phyloP scores from a whole-genome alignment of 2,888 invertebrate genomes.

The Microdon myrmicae region DNA sequence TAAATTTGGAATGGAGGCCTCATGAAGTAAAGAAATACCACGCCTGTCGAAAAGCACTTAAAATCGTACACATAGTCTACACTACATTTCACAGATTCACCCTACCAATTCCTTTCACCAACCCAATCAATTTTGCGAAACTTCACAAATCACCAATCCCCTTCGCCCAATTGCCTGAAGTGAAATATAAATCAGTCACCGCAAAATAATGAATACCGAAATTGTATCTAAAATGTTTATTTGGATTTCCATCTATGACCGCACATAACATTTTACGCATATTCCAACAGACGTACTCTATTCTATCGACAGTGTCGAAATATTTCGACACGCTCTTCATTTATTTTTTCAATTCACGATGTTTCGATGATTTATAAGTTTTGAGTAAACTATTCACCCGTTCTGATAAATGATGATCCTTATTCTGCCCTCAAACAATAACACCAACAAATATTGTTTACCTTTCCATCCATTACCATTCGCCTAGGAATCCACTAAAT shows the following conservation, averaged over 20 bases:
- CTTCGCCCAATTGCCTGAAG: too few species aligned
- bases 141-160: too few species aligned
- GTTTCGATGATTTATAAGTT: slow-evolving; percentile 4
- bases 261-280: slow-evolving; percentile 32
- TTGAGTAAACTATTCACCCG: slow-evolving; percentile 22
- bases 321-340: slow-evolving; percentile 42
- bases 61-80: too few species aligned
- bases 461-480: slow-evolving; percentile 4
- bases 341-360: slow-evolving; percentile 11
- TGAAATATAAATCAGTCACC: too few species aligned
- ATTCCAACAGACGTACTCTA: slow-evolving; percentile 14
- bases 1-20: too few species aligned
- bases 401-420: slow-evolving; percentile 7
- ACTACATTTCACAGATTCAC: too few species aligned
- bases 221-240: slow-evolving; percentile 35
- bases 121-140: too few species aligned
- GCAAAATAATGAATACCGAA: slow-evolving; percentile 34
- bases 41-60: too few species aligned
- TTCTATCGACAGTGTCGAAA: slow-evolving; percentile 37
- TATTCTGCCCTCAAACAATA: slow-evolving; percentile 1
- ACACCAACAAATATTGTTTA: neutral
- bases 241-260: slow-evolving; percentile 27
- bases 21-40: too few species aligned
- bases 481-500: neutral
- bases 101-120: too few species aligned